phyloP scores from a whole-genome alignment of 2,888 invertebrate genomes.

The Smittia aterrima region DNA sequence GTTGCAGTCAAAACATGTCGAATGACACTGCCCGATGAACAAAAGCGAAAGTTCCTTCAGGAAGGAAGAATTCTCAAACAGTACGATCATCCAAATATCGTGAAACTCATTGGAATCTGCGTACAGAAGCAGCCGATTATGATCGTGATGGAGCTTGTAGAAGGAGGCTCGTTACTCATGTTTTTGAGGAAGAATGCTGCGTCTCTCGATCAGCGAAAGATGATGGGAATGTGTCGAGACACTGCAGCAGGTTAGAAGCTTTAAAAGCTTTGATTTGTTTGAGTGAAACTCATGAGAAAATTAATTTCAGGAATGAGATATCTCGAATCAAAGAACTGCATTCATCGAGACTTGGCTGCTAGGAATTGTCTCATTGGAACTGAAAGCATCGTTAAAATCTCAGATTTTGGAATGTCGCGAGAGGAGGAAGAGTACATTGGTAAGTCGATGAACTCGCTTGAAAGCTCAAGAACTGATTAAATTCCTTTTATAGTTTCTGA shows the following conservation, averaged over 20 bases:
- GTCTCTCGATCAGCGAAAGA: slow-evolving; percentile 63
- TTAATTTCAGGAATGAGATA: slow-evolving; percentile 72
- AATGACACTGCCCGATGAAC: slow-evolving; percentile 89
- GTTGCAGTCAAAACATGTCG: slow-evolving; percentile 96
- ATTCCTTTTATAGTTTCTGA: slow-evolving; percentile 69
- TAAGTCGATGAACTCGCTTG: slow-evolving; percentile 44
- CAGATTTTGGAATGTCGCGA: slow-evolving; percentile 96
- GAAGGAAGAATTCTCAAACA: slow-evolving; percentile 94
- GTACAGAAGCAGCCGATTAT: slow-evolving; percentile 98
- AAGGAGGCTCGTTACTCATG: slow-evolving; percentile 86
- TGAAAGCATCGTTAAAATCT: slow-evolving; percentile 89
- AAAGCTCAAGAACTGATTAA: too few species aligned
- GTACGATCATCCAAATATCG: slow-evolving; percentile 96
- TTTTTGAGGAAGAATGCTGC: slow-evolving; percentile 79
- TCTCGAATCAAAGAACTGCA: slow-evolving; percentile 92
- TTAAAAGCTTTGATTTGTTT: slow-evolving; percentile 3
- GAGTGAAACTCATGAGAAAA: not conserved
- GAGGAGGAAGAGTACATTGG: slow-evolving; percentile 93
- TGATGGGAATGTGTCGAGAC: slow-evolving; percentile 89
- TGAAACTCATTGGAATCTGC: slow-evolving; percentile 93
- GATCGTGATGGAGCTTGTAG: slow-evolving; percentile 98
- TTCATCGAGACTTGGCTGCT: slow-evolving; percentile 93
- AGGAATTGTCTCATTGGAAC: slow-evolving; percentile 78
- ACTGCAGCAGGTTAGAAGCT: slow-evolving; percentile 71
- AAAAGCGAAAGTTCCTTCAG: slow-evolving; percentile 89